Evolutionary conservation across 1,140 invertebrate genomes (phyloP).

Genomic region (Artemia franciscana): DNA sequence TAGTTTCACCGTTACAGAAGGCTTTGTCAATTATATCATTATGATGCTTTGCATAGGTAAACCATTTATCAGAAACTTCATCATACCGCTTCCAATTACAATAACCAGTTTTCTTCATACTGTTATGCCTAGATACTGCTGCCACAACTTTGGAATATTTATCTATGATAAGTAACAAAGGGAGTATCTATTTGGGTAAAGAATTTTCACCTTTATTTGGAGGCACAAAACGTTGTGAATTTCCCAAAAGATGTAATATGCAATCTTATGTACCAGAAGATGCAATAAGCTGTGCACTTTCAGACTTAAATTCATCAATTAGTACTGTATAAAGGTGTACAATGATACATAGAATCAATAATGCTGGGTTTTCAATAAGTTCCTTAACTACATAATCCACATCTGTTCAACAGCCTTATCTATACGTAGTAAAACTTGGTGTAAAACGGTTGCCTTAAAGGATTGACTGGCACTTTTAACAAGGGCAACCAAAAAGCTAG

Average conservation of each 20-base stretch:
- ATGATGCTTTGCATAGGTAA: conserved; percentile 41
- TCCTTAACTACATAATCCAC: not conserved
- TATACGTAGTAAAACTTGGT: not conserved
- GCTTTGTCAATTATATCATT: conserved; percentile 63
- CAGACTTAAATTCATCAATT: conserved; percentile 10
- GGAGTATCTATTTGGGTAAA: conserved; percentile 58
- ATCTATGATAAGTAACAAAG: conserved; percentile 49
- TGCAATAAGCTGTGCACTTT: conserved; percentile 9
- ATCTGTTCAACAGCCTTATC: not conserved
- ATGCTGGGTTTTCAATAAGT: not conserved
- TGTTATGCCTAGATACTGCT: conserved; percentile 38
- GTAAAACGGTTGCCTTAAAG: not conserved
- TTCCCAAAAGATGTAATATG: conserved; percentile 3
- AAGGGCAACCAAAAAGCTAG: conserved; percentile 53
- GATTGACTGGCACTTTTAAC: conserved; percentile 30
- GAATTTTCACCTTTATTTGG: conserved; percentile 9
- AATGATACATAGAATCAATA: not conserved
- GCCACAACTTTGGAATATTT: conserved; percentile 53
- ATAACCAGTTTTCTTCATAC: conserved; percentile 35
- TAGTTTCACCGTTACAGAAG: conserved; percentile 47
- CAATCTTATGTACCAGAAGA: conserved; percentile 2
- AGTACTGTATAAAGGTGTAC: not conserved
- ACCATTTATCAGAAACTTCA: conserved; percentile 54
- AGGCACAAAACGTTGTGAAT: not conserved
- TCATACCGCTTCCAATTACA: conserved; percentile 70